phyloP scores from a whole-genome alignment of 2,888 invertebrate genomes.

The Cerastis leucographa region DNA sequence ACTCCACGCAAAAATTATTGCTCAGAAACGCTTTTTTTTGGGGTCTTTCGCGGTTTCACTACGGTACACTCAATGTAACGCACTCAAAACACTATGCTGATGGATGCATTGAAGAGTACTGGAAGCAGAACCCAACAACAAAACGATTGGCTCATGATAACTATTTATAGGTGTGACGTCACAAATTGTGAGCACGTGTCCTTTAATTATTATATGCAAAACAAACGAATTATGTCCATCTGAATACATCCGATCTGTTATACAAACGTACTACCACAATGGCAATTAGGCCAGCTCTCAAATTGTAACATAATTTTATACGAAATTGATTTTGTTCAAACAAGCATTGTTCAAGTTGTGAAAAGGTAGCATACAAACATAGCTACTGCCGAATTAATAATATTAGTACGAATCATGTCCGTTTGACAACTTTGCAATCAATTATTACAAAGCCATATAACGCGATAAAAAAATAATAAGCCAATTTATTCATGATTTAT shows the following conservation, averaged over 20 bases:
- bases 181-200: background rate
- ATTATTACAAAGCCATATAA: background rate
- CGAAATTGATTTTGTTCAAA: conserved; percentile 5
- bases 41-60: too few relatives aligned
- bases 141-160: background rate
- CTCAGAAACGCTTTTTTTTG: too few relatives aligned
- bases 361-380: too few relatives aligned
- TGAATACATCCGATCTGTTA: conserved; percentile 14
- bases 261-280: conserved; percentile 28
- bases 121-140: background rate
- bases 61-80: too few relatives aligned
- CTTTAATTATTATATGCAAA: conserved; percentile 3
- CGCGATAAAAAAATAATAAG: conserved; percentile 22
- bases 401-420: background rate
- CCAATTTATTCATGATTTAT: conserved; percentile 19
- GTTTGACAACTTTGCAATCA: background rate
- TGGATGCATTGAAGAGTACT: too few relatives aligned
- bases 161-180: background rate
- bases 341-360: background rate
- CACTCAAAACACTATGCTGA: too few relatives aligned
- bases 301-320: conserved; percentile 4
- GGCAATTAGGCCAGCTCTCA: conserved; percentile 1
- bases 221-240: conserved; percentile 6
- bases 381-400: background rate
- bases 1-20: too few relatives aligned